Evolutionary conservation across 2,113 vertebrate species (phyloP).

Genomic region (Daboia siamensis): DNA sequence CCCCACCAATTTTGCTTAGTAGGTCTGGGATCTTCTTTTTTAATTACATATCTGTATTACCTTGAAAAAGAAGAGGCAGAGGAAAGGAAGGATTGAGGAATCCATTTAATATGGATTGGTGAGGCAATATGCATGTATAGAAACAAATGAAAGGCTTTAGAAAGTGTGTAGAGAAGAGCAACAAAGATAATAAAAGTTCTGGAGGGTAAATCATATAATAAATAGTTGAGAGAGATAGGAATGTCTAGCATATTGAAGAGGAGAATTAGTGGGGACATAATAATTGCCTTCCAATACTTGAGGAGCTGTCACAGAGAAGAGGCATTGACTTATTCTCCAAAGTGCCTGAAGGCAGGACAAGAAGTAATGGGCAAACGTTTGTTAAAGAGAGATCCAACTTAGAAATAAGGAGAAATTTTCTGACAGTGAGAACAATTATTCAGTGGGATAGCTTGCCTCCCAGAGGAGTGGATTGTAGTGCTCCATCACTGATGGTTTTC

Average conservation of each 20-base stretch:
- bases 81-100: not conserved
- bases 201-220: not conserved
- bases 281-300: not conserved
- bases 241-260: not conserved
- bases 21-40: not conserved
- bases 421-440: not conserved
- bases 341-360: not conserved
- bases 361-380: not conserved
- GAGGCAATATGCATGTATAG: not conserved
- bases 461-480: not conserved
- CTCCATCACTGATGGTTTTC: not conserved
- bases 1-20: not conserved
- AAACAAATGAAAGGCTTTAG: not conserved
- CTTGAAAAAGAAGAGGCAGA: not conserved
- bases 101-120: not conserved
- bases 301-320: not conserved
- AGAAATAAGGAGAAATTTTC: not conserved
- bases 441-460: not conserved
- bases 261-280: not conserved
- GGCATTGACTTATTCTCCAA: not conserved
- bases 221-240: too few species aligned
- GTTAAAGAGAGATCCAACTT: not conserved
- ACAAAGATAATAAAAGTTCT: not conserved
- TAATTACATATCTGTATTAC: not conserved
- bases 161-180: not conserved